Conservation (phyloP, 2,797 vertebrate species). For the Cyprinella venusta region DNA sequence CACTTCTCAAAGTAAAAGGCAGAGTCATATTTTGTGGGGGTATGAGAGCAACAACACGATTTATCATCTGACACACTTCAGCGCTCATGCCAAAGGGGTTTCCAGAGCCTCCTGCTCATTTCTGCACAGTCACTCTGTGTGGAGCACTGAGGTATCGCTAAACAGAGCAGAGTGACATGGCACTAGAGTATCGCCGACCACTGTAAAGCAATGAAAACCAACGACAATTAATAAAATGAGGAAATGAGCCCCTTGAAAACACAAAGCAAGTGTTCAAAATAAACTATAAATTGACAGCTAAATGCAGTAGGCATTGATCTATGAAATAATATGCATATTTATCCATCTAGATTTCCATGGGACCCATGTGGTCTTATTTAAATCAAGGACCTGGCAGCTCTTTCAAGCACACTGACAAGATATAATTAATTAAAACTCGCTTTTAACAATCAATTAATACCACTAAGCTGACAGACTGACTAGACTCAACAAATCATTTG, state of each 20-base stretch:
- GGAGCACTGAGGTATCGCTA: conserved; percentile 13
- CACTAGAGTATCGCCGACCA: not conserved
- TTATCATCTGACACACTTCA: conserved; percentile 50
- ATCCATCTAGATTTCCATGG: not conserved
- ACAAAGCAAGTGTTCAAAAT: not conserved
- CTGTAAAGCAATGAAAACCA: not conserved
- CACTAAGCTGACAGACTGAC: not conserved
- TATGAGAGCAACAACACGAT: conserved; percentile 44
- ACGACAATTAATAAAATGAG: not conserved
- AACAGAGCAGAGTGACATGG: not conserved
- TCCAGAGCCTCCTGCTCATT: conserved; percentile 34
- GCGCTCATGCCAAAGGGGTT: conserved; percentile 33
- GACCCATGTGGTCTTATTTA: not conserved
- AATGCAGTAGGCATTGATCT: not conserved
- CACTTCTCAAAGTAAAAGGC: conserved; percentile 49
- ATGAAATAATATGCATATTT: not conserved
- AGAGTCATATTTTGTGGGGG: conserved; percentile 48
- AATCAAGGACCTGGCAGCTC: not conserved
- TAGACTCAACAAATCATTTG: conserved; percentile 20
- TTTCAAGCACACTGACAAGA: not conserved
- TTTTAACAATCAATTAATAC: not conserved
- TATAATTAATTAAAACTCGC: not conserved
- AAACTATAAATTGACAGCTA: not conserved
- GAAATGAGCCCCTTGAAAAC: not conserved
- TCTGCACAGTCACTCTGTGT: conserved; percentile 27